A percentile compares a stretch with the other conserved stretches of the same genome.
These are phyloP conservation scores for Drosophila rufa DNA, from an alignment of 1,140 invertebrate genomes.

Conservation along the genomic window DNA sequence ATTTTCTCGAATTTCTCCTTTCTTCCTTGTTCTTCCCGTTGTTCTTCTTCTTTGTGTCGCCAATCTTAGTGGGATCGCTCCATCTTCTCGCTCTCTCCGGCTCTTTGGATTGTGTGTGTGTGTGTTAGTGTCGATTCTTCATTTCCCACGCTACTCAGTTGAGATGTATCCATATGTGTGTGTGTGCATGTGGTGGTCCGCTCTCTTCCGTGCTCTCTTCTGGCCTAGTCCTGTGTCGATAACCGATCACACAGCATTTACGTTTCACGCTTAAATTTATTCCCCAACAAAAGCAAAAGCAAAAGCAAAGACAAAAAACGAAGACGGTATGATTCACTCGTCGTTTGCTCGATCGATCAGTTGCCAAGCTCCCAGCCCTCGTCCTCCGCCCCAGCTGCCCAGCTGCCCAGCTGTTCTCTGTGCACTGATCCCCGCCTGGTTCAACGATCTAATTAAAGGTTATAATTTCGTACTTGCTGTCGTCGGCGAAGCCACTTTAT, in stretches of 20 bases:
- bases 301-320: too few relatives aligned
- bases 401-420: slow-evolving; percentile 32
- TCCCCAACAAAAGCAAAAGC: background rate
- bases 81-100: slow-evolving; percentile 3
- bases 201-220: slow-evolving; percentile 11
- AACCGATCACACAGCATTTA: slow-evolving; percentile 14
- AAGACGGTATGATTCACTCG: slow-evolving; percentile 55
- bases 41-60: slow-evolving; percentile 13
- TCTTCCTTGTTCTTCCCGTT: slow-evolving; percentile 29
- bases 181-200: slow-evolving; percentile 2
- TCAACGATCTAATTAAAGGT: slow-evolving; percentile 85
- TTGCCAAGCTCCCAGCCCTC: slow-evolving; percentile 31
- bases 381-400: slow-evolving; percentile 1
- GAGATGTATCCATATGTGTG: background rate
- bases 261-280: background rate
- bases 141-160: slow-evolving; percentile 35
- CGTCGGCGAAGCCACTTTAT: slow-evolving; percentile 5
- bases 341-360: slow-evolving; percentile 40
- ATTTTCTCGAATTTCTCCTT: slow-evolving; percentile 11
- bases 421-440: slow-evolving; percentile 56
- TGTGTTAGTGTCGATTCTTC: slow-evolving; percentile 30
- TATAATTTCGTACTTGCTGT: slow-evolving; percentile 59
- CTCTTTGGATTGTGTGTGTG: background rate
- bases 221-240: slow-evolving; percentile 17
- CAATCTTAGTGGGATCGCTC: slow-evolving; percentile 18